Evolutionary conservation across 2,797 vertebrate species (phyloP), one percentile per base, ranked within the genome.

Genomic region (Threskiornis aethiopicus): DNA sequence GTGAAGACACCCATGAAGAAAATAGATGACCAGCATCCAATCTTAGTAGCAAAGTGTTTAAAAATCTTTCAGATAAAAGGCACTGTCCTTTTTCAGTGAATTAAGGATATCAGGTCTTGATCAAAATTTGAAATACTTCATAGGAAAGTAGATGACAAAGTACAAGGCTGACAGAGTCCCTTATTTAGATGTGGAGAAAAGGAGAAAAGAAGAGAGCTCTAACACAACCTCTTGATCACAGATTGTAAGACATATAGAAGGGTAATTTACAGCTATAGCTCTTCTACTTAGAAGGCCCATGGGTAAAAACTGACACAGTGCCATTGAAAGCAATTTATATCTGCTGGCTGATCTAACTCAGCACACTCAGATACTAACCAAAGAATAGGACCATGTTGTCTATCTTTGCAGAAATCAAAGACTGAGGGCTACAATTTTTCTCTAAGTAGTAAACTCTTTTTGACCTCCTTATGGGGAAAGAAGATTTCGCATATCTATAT

Each of bases 101-200:
- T 77, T 80, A 89, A 71, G 51, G 57, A 41, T 59, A 84, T 21
- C 52, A 47, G 9, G 13, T 57, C 29, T 37, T 67, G 73, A 76
- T 64, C 47, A 93, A 67, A 93, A 92, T 28, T 24, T 87, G 88
- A 87, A 93, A 83, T 91, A 83, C 80, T 90, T 96, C 54, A 54
- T 6, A 59, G 54, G 19, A 92, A 83, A 89, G 25, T 3, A 75
- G 57, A 77, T 61, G 51, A 90, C 44, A 80, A 83, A 65, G 17
- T 55, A 70, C 11, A 10, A 82, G 39, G 41, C 21, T 95, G 70
- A 52, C 55, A 85, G 28, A 81, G 44, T 31, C 37, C 24, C 33
- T 85, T 70, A 76, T 57, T 90, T 44, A 88, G 39, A 69, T 1
- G 2, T 54, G 21, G 11, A 55, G 13, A 37, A 55, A 47, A 90